A percentile compares a stretch with the other conserved stretches of the same genome.
Evolutionary conservation across 2,797 vertebrate genomes (phyloP).

Genomic region (Sebastes kiyomatsui): DNA sequence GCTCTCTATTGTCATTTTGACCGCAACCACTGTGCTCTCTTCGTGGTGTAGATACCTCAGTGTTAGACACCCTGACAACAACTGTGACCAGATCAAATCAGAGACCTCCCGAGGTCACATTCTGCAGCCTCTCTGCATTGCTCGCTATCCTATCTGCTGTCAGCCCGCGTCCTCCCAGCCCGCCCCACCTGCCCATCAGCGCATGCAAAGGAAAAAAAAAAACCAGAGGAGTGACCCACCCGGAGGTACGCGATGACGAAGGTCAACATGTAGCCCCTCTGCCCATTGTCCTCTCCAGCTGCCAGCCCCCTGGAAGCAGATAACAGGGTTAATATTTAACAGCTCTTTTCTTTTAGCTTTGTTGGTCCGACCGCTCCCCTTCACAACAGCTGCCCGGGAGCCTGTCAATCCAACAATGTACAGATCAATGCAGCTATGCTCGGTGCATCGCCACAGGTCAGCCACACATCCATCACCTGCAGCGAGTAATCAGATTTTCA

Average conservation of each 20-base stretch:
- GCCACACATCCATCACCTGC: conserved; percentile 82
- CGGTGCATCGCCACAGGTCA: conserved; percentile 66
- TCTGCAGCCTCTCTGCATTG: conserved; percentile 50
- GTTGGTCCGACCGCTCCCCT: conserved; percentile 39
- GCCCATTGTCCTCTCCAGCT: conserved; percentile 99
- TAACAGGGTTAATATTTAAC: conserved; percentile 85
- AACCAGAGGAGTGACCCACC: conserved; percentile 84
- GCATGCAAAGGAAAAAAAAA: conserved; percentile 14
- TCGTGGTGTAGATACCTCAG: conserved; percentile 23
- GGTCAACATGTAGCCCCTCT: conserved; percentile 98
- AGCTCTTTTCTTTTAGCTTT: conserved; percentile 66
- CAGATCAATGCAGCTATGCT: conserved; percentile 73
- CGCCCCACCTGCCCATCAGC: conserved; percentile 61
- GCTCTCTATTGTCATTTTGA: conserved; percentile 53
- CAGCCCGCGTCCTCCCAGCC: conserved; percentile 28
- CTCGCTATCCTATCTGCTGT: conserved; percentile 62
- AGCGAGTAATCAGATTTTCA: conserved; percentile 82
- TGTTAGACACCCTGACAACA: conserved; percentile 59
- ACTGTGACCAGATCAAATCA: conserved; percentile 71
- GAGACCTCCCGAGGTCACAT: conserved; percentile 62
- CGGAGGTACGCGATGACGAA: conserved; percentile 98
- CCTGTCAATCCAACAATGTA: conserved; percentile 70
- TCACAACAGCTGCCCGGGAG: conserved; percentile 68
- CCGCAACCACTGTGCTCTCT: conserved; percentile 28
- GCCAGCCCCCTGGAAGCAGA: conserved; percentile 93